Evolutionary conservation across 2,888 invertebrate genomes (phyloP), one percentile per base, ranked within the genome.

Genomic region (Cabera pusaria): DNA sequence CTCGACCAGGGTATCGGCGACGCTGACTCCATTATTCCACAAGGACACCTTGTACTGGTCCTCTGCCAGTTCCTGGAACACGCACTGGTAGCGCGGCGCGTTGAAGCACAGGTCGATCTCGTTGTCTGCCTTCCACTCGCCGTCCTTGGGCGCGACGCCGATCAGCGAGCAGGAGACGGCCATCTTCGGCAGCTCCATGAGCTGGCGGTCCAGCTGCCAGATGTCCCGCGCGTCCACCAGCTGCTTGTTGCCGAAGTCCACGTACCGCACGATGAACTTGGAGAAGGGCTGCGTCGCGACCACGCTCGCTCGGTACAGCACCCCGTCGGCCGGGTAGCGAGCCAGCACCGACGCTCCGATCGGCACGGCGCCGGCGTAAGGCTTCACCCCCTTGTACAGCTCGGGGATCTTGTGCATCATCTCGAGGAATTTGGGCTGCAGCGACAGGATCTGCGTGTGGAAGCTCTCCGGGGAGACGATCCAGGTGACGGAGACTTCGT

Each of bases 191-290:
- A 94, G 68, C 2, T 86, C 84, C 71, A 93, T 88, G 44, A 94
- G 90, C 42, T 92, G 90, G 25, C 85, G 89, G 53, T 95, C 94
- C 40, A 95, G 81, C 29, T 92, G 91, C 91, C 93, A 95, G 10
- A 95, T 91, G 54, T 93, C 92, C 42, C 81, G 88, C 0, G 86
- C 82, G 24, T 91, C 90, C 0, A 95, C 93, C 0, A 91, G 79
- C 20, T 92, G 91, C 36, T 90, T 90, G 59, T 95, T 95, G 1
- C 96, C 96, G 56, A 93, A 95, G 72, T 96, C 96, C 0, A 96
- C 90, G 61, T 93, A 95, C 11, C 91, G 90, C 0, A 96, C 93
- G 37, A 92, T 90, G 67, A 92, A 92, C 53, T 92, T 91, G 1
- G 90, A 88, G 21, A 87, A 74, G 46, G 90, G 89, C 41, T 91